A percentile compares a stretch with the other conserved stretches of the same genome.
These are phyloP conservation scores for Solenopsis fugax DNA, from an alignment of 1,140 invertebrate genomes.

Conservation along the genomic window DNA sequence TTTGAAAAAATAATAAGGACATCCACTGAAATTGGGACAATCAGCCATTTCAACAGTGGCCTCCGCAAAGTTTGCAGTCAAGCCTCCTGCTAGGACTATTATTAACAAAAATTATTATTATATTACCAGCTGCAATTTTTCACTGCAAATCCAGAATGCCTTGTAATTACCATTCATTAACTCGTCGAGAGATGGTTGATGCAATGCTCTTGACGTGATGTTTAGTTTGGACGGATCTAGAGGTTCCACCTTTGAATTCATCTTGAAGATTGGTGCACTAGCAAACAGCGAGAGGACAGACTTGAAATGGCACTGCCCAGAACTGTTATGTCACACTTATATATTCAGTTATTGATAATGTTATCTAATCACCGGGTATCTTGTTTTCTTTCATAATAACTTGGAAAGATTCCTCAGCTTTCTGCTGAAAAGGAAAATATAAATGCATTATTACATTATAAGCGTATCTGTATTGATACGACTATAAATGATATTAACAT, in stretches of 20 bases:
- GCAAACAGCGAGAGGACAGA: background rate
- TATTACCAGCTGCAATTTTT: slow-evolving; percentile 67
- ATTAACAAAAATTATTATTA: slow-evolving; percentile 48
- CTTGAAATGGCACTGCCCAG: background rate
- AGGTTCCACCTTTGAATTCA: slow-evolving; percentile 62
- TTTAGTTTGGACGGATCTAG: slow-evolving; percentile 77
- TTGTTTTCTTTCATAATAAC: slow-evolving; percentile 5
- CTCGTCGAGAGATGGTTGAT: slow-evolving; percentile 87
- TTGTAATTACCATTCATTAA: slow-evolving; percentile 87
- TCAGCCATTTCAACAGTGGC: slow-evolving; percentile 92
- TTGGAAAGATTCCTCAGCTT: background rate
- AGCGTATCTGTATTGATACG: too few relatives aligned
- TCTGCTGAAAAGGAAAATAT: background rate
- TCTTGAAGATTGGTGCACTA: background rate
- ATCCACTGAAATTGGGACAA: slow-evolving; percentile 93
- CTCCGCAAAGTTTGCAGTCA: slow-evolving; percentile 91
- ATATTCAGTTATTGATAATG: slow-evolving; percentile 4
- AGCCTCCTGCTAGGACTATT: slow-evolving; percentile 91
- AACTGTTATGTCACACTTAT: background rate
- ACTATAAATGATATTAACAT: background rate
- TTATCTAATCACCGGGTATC: slow-evolving; percentile 44
- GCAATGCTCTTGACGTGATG: slow-evolving; percentile 86
- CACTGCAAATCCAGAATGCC: background rate
- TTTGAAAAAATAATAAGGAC: slow-evolving; percentile 84
- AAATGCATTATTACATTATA: background rate